Evolutionary conservation across 2,797 vertebrate species (phyloP), one percentile per base, ranked within the genome.

Genomic region (Spinus olivaceus): DNA sequence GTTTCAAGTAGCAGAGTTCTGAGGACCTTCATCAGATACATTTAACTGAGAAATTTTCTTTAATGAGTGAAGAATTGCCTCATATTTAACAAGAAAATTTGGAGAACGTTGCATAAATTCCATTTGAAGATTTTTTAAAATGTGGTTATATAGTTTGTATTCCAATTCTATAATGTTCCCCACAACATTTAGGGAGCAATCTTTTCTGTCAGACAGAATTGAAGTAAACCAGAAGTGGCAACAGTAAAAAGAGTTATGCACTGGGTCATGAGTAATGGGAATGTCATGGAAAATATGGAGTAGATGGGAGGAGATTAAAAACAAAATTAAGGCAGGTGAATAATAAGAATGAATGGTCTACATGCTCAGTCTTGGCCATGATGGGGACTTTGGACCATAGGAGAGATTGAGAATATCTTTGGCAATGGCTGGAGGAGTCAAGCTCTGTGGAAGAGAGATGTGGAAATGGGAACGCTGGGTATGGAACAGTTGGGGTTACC

Each of bases 261-360:
- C 1, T 37, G 30, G 14, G 35, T 49, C 12, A 23, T 33, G 27
- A 35, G 33, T 41, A 21, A 28, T 5, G 16, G 28, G n/a, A 91
- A 61, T 5, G 10, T n/a, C 17, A 33, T 2, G 56, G 24, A 59
- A 78, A 53, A 65, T 9, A 66, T 0, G 0, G 19, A 35, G 12
- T 32, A 46, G 23, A 21, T 32, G 37, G 27, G n/a, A 91, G 46
- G 33, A 82, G 35, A 39, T 42, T 32, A 47, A 60, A 93, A 81
- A 47, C 17, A 54, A 39, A 17, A 23, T 28, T 39, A 53, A 70
- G 25, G 12, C 12, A 63, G 39, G 22, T 50, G 22, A 88, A 63
- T 70, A 12, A 90, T n/a, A 32, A 88, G 27, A 83, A 81, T 8
- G 5, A 83, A 44, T 4, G 18, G 24, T 27, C 57, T 70, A 8